These are phyloP conservation scores for Martes martes DNA, from an alignment of 2,113 vertebrate genomes.

Conservation along the genomic window DNA sequence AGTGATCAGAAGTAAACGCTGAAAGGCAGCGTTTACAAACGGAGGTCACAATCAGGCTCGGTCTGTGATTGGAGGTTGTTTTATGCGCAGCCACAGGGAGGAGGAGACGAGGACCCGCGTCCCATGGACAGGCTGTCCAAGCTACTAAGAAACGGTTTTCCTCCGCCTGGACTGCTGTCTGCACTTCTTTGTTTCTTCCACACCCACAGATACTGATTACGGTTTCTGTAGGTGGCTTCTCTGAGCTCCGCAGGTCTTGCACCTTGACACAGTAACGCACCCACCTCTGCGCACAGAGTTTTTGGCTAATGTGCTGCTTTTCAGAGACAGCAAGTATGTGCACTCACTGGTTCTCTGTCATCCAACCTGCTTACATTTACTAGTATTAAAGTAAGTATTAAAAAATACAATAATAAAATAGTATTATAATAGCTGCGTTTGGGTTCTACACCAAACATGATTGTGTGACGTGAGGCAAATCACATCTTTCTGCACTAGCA, in stretches of 20 bases:
- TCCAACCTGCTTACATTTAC: neutral
- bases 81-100: neutral
- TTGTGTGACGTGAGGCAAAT: neutral
- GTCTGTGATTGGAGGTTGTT: conserved; percentile 42
- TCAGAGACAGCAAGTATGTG: neutral
- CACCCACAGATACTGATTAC: neutral
- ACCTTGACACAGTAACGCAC: neutral
- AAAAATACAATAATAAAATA: neutral
- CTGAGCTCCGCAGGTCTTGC: neutral
- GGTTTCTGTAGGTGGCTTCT: neutral
- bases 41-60: conserved; percentile 14
- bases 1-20: conserved; percentile 51
- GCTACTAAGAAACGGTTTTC: neutral
- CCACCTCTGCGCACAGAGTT: neutral
- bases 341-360: neutral
- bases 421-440: neutral
- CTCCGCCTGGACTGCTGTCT: neutral
- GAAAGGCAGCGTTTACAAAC: conserved; percentile 61
- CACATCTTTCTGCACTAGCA: neutral
- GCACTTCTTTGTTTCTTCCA: neutral
- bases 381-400: neutral
- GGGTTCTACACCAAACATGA: neutral
- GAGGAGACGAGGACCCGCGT: neutral
- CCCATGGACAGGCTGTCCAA: neutral
- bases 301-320: neutral